Percentiles rank a stretch among this genome's conserved stretches.
Evolutionary conservation across 2,888 invertebrate species (phyloP).

Genomic region (Germaria angustata): DNA sequence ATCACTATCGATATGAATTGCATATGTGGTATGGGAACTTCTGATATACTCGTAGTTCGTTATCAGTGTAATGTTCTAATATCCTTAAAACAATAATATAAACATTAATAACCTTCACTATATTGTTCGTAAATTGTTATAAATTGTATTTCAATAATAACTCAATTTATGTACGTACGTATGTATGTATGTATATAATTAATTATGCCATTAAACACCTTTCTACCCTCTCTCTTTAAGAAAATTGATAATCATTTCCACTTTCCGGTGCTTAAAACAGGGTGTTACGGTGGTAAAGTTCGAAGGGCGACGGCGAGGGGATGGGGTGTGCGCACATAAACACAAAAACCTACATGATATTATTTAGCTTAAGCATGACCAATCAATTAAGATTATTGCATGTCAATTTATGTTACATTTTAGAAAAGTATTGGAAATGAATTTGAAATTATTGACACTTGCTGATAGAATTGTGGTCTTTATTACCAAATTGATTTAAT

Average conservation of each 20-base stretch:
- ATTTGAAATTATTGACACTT: neutral
- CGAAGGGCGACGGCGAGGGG: too few species aligned
- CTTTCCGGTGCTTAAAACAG: neutral
- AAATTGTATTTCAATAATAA: conserved; percentile 36
- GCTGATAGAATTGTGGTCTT: neutral
- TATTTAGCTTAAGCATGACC: neutral
- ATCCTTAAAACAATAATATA: conserved; percentile 6
- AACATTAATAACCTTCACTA: neutral
- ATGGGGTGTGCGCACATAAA: too few species aligned
- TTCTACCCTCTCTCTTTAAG: neutral
- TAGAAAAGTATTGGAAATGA: neutral
- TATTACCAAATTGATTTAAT: neutral
- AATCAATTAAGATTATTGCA: conserved; percentile 7
- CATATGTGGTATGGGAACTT: too few species aligned
- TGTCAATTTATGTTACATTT: neutral
- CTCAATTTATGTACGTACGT: conserved; percentile 21
- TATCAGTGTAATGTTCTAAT: neutral
- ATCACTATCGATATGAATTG: too few species aligned
- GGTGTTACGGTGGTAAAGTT: neutral
- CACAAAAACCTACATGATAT: neutral
- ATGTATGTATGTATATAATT: too few species aligned
- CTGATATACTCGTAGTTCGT: too few species aligned
- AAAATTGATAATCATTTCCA: neutral
- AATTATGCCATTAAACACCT: neutral
- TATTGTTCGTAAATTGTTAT: conserved; percentile 12